Evolutionary conservation across 2,888 invertebrate species (phyloP), one percentile per base, ranked within the genome.

Genomic region (Lithophane leautieri): DNA sequence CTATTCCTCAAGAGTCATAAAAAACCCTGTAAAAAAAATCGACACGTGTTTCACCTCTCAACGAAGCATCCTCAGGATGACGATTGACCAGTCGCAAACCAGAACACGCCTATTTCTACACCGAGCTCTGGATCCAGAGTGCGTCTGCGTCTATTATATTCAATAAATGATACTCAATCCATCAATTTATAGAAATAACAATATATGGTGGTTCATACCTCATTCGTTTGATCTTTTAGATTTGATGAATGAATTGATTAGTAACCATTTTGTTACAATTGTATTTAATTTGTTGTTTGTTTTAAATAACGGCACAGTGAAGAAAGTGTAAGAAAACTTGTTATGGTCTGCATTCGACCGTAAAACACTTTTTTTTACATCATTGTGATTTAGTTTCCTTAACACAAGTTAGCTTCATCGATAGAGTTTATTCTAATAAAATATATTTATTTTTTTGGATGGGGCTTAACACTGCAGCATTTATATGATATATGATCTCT

Each of bases 211-310:
- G n/a, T n/a, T 47, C 12, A 47, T 63, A 34, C 16, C 47, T 34
- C 4, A 47, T 47, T 42, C 9, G 6, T 42, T 70, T 44, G 44
- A 44, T 47, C n/a, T 70, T 16, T 34, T 63, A 19, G 8, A n/a
- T 47, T 63, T 40, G 34, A 40, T 63, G 19, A 34, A 70, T 70
- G 34, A 47, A 47, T 63, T 47, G 63, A 47, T 63, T 19, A 70
- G 40, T 47, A 19, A 25, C n/a, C 0, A 40, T 19, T 25, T 6
- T 47, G 12, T 66, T 16, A 12, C 11, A n/a, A 68, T 2, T n/a
- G 40, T 16, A 44, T 63, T 19, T 25, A 44, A 40, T 56, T 56
- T 54, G 19, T 42, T 11, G 16, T 69, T 25, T 42, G 54, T 19
- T 54, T 56, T 22, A 52, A 34, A 34, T 22, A 12, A 61, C 12